Conservation (phyloP, 1,140 invertebrate species). For the Drosophila bifasciata region DNA sequence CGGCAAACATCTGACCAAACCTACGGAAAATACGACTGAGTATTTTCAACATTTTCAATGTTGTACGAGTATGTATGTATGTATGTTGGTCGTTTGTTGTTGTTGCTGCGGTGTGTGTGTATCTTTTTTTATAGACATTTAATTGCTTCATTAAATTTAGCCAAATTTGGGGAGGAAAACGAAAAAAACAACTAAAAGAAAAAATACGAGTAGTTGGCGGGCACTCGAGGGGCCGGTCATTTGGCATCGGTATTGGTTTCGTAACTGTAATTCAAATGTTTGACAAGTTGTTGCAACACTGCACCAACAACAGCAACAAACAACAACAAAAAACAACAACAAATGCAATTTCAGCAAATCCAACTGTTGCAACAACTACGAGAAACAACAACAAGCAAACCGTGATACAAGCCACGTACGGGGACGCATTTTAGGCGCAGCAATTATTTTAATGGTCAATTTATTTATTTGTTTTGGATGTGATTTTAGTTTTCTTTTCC, state of each 20-base stretch:
- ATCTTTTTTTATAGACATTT: conserved; percentile 62
- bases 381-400: conserved; percentile 60
- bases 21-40: conserved; percentile 8
- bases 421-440: conserved; percentile 79
- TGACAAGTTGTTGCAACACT: conserved; percentile 83
- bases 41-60: conserved; percentile 35
- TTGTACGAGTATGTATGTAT: no score
- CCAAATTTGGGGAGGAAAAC: conserved; percentile 76
- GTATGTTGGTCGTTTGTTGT: conserved; percentile 27
- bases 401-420: conserved; percentile 77
- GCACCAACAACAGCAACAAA: conserved; percentile 43
- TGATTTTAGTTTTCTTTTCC: conserved; percentile 43
- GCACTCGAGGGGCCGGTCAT: conserved; percentile 31
- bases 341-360: conserved; percentile 13
- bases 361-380: conserved; percentile 22
- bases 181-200: conserved; percentile 21
- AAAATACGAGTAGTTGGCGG: conserved; percentile 13
- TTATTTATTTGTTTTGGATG: conserved; percentile 78
- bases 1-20: conserved; percentile 24
- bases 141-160: conserved; percentile 83
- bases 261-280: conserved; percentile 83
- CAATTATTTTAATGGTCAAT: conserved; percentile 84
- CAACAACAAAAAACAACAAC: conserved; percentile 35
- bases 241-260: conserved; percentile 60
- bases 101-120: no score